Evolutionary conservation across 2,113 vertebrate species (phyloP).

Genomic region (Oreochromis niloticus): DNA sequence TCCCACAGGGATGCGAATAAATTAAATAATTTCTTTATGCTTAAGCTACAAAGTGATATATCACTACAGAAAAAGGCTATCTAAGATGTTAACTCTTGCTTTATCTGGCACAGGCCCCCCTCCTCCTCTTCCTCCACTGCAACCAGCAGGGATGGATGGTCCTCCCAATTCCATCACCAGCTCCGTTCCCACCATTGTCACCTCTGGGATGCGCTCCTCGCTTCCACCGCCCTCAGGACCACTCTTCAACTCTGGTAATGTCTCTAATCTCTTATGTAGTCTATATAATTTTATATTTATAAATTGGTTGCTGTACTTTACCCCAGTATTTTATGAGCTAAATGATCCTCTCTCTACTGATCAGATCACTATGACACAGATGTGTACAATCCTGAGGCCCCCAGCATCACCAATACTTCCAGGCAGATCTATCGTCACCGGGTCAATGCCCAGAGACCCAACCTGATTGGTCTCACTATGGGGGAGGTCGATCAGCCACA

Average conservation of each 20-base stretch:
- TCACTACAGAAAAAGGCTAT: background rate
- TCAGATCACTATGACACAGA: constrained; percentile 90
- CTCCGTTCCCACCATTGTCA: constrained; percentile 92
- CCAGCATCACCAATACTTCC: constrained; percentile 90
- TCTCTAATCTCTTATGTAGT: background rate
- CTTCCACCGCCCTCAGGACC: constrained; percentile 84
- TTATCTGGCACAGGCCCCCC: constrained; percentile 81
- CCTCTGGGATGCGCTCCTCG: constrained; percentile 89
- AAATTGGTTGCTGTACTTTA: background rate
- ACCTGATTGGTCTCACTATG: constrained; percentile 95
- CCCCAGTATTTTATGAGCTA: background rate
- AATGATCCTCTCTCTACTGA: constrained; percentile 54
- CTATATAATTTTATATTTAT: background rate
- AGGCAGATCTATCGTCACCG: constrained; percentile 92
- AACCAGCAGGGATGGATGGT: constrained; percentile 91
- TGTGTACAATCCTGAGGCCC: constrained; percentile 96
- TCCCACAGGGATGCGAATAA: background rate
- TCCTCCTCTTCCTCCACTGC: constrained; percentile 89
- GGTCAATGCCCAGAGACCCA: constrained; percentile 91
- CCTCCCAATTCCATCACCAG: constrained; percentile 93
- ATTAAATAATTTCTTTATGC: background rate
- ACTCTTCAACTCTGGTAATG: constrained; percentile 83
- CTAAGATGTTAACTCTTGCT: background rate
- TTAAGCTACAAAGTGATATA: background rate
- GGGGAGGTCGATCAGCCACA: constrained; percentile 87